Percentiles rank a stretch among this genome's conserved stretches.
Evolutionary conservation across 53 echinoderm and acorn worm genomes (phyloP).

Genomic region (Paracentrotus lividus): DNA sequence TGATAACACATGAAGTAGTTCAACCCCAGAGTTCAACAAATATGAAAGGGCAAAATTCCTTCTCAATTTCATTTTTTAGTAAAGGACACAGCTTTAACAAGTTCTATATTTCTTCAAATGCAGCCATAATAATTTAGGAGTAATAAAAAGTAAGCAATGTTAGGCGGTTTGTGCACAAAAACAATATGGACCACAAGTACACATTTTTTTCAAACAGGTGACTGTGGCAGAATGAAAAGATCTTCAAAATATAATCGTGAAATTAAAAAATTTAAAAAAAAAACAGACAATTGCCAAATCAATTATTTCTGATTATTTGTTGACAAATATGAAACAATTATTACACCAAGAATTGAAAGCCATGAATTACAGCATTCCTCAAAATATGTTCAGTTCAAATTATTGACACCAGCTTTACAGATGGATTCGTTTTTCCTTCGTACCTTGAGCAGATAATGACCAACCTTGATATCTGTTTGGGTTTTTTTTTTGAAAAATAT

Average conservation of each 20-base stretch:
- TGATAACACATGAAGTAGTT: conserved; percentile 22
- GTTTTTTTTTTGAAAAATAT: neutral
- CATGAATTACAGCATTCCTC: neutral
- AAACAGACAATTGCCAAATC: too few relatives aligned
- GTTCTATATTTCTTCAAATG: neutral
- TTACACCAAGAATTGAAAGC: neutral
- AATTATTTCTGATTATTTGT: neutral
- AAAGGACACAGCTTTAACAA: neutral
- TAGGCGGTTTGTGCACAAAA: too few relatives aligned
- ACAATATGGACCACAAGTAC: too few relatives aligned
- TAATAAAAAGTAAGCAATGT: neutral
- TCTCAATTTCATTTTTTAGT: neutral
- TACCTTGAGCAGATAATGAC: neutral
- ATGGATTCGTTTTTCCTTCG: neutral
- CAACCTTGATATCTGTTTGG: neutral
- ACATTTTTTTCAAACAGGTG: too few relatives aligned
- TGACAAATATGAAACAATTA: neutral
- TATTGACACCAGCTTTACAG: neutral
- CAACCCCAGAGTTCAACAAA: too few relatives aligned
- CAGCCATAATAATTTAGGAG: neutral
- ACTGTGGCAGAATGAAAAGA: too few relatives aligned
- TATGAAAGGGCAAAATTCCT: neutral
- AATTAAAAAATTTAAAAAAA: too few relatives aligned
- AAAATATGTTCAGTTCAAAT: neutral
- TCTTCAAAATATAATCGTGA: too few relatives aligned